Evolutionary conservation across 2,113 vertebrate species (phyloP), one percentile per base, ranked within the genome.

Genomic region (Toxostoma redivivum): DNA sequence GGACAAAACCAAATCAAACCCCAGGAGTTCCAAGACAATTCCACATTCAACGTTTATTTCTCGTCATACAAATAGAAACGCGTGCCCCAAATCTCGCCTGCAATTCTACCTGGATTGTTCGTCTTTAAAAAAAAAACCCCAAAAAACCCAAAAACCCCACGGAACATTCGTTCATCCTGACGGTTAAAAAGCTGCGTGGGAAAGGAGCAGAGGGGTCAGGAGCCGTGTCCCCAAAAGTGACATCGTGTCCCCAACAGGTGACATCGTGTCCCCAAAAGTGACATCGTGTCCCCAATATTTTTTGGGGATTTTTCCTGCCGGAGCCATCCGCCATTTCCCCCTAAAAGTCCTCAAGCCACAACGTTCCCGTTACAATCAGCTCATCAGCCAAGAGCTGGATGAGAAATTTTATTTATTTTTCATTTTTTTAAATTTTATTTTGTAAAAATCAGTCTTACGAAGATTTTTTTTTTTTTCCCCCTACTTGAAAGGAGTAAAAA

Each of bases 21-120:
- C n/a, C 28, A 76, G 37, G 86, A 95, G 76, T 37, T 50, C 73
- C 21, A 5, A 82, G 48, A 50, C 47, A 50, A 80, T 91, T 95
- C 97, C 95, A 97, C 96, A 97, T 97, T 97, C 96, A 94, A 96
- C 72, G 93, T 96, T 97, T 95, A 95, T 97, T 97, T 94, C 82
- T 95, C 92, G 94, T 93, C 90, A 92, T 97, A 97, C 95, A 95
- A 96, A 95, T 84, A 97, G 95, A 97, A 96, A 95, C 28, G 81
- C 77, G 90, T 95, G 94, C 93, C 97, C 97, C 81, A 74, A 90
- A 96, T 90, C 93, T 96, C 48, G 19, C 91, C 94, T 82, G 45
- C 80, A 97, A 97, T 94, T 95, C 95, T 95, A 94, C 95, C 94
- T 91, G 38, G 95, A 95, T 95, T 86, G 81, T 31, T 89, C 79